A percentile compares a stretch with the other conserved stretches of the same genome.
Conservation (phyloP, 2,113 vertebrate species). For the Perca schrenkii region DNA sequence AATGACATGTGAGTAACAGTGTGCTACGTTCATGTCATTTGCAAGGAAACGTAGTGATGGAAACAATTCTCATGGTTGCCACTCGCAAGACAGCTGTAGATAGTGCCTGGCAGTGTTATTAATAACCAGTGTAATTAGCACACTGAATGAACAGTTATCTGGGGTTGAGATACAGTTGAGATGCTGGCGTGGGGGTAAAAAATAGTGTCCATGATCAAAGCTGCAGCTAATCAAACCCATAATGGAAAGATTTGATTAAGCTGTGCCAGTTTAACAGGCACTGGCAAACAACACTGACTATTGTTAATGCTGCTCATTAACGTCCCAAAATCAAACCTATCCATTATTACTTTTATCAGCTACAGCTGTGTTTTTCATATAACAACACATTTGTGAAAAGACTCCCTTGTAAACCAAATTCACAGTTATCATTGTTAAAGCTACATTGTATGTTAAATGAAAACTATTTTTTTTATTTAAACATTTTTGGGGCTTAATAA, state of each 20-base stretch:
- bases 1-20: not conserved
- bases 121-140: slow-evolving; percentile 29
- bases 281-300: slow-evolving; percentile 2
- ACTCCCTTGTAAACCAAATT: not conserved
- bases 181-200: not conserved
- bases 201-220: not conserved
- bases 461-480: too few species aligned
- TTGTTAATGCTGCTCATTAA: slow-evolving; percentile 4
- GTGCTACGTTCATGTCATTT: not conserved
- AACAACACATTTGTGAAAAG: not conserved
- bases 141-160: slow-evolving; percentile 19
- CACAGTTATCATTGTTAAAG: not conserved
- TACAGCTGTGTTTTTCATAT: not conserved
- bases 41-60: not conserved
- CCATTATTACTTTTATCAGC: not conserved
- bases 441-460: not conserved
- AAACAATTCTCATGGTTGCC: not conserved
- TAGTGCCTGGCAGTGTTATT: slow-evolving; percentile 32
- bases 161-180: not conserved
- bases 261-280: not conserved
- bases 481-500: not conserved
- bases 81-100: slow-evolving; percentile 7
- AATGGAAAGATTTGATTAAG: slow-evolving; percentile 22
- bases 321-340: not conserved
- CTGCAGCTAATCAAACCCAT: slow-evolving; percentile 19